Percentiles rank a stretch among this genome's conserved stretches.
Conservation (phyloP, 2,888 invertebrate genomes). For the Megastigmus dorsalis region DNA sequence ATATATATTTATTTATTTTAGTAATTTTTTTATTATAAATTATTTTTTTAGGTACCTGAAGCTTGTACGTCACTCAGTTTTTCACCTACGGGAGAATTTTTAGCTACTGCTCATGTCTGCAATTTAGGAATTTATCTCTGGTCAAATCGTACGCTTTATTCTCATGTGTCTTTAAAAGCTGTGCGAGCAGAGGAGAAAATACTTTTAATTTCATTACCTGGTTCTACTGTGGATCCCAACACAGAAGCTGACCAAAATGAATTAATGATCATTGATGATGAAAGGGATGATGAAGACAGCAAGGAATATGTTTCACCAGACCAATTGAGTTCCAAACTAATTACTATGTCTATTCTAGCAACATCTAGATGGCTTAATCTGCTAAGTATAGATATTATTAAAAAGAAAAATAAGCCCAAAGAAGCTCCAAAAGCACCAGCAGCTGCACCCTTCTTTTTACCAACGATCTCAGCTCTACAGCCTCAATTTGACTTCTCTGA, state of each 20-base stretch:
- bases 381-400: constrained; percentile 89
- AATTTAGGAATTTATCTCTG: constrained; percentile 94
- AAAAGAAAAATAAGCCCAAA: constrained; percentile 92
- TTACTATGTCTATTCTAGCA: constrained; percentile 90
- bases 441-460: constrained; percentile 96
- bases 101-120: constrained; percentile 92
- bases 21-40: neutral
- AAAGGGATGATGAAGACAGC: constrained; percentile 75
- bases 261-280: constrained; percentile 68
- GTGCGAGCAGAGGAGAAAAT: constrained; percentile 76
- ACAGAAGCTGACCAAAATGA: constrained; percentile 75
- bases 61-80: constrained; percentile 91
- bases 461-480: constrained; percentile 89
- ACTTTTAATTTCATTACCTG: constrained; percentile 76
- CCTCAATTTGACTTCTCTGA: constrained; percentile 85
- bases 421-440: constrained; percentile 88
- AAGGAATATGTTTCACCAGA: constrained; percentile 83
- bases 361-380: constrained; percentile 95
- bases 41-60: constrained; percentile 79
- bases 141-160: constrained; percentile 92
- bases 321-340: constrained; percentile 84
- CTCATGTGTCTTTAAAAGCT: constrained; percentile 86
- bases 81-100: constrained; percentile 92
- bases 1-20: constrained; percentile 27
- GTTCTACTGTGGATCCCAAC: constrained; percentile 66